A percentile compares a stretch with the other conserved stretches of the same genome.
These are phyloP conservation scores for Anneissia japonica DNA, from an alignment of 35 echinoderm and acorn worm genomes.

Conservation along the genomic window DNA sequence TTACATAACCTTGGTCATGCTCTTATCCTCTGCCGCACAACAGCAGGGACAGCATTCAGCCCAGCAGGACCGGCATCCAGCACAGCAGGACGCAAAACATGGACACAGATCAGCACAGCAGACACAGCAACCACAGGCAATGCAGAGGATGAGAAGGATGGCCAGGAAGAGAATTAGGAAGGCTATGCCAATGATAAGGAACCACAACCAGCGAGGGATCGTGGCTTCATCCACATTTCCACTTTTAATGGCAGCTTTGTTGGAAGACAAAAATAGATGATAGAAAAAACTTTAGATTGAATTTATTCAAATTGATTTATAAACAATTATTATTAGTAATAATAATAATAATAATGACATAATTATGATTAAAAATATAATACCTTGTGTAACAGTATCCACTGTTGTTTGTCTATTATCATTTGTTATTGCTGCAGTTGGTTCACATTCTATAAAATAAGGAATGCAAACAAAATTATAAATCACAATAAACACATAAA, in stretches of 20 bases:
- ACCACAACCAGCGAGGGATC: conserved; percentile 38
- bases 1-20: neutral
- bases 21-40: conserved; percentile 27
- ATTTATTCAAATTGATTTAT: too few species aligned
- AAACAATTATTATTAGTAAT: too few species aligned
- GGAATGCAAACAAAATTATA: too few species aligned
- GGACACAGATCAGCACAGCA: conserved; percentile 40
- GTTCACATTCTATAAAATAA: too few species aligned
- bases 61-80: conserved; percentile 18
- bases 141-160: conserved; percentile 27
- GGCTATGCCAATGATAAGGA: conserved; percentile 21
- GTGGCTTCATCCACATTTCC: neutral
- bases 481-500: too few species aligned
- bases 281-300: too few species aligned
- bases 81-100: neutral
- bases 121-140: conserved; percentile 30
- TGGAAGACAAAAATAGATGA: too few species aligned
- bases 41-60: conserved; percentile 37
- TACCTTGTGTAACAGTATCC: too few species aligned
- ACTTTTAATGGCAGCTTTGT: too few species aligned
- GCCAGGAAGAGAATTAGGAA: conserved; percentile 27
- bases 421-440: too few species aligned
- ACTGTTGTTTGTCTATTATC: too few species aligned
- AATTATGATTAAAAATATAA: neutral
- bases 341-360: neutral